Evolutionary conservation across 2,113 vertebrate genomes (phyloP).

Genomic region (crab-eating macaque (Macaca fascicularis)): DNA sequence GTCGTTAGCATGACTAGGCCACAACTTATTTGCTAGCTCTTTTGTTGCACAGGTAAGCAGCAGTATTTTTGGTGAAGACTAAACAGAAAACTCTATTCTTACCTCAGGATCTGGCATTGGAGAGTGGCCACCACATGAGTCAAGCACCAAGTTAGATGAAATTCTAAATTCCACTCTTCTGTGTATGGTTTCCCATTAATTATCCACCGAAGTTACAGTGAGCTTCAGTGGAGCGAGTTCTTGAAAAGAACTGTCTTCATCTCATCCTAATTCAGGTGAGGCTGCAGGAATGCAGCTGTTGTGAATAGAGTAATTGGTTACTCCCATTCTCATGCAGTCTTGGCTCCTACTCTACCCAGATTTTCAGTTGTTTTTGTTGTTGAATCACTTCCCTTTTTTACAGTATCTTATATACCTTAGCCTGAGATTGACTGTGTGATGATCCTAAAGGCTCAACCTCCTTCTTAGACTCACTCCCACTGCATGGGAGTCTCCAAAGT

Average conservation of each 20-base stretch:
- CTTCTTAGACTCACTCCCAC: neutral
- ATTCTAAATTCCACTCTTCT: neutral
- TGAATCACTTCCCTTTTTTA: neutral
- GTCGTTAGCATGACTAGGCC: neutral
- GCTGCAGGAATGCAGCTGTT: neutral
- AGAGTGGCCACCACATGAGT: neutral
- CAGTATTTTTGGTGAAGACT: neutral
- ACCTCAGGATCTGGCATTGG: neutral
- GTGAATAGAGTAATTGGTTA: no score
- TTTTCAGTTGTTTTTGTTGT: neutral
- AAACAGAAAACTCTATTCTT: neutral
- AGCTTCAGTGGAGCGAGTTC: accelerated
- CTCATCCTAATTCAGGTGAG: neutral
- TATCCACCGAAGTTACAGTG: neutral
- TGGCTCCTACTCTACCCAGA: neutral
- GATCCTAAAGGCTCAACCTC: neutral
- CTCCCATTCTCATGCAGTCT: neutral
- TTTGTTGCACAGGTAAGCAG: neutral
- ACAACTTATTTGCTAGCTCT: neutral
- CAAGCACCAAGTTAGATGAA: neutral
- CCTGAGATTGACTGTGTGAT: neutral
- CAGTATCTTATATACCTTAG: neutral
- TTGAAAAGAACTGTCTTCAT: neutral
- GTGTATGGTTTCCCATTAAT: neutral
- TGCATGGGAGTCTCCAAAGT: neutral